Conservation (phyloP, 1,140 invertebrate species). For the Saxidomus purpurata region DNA sequence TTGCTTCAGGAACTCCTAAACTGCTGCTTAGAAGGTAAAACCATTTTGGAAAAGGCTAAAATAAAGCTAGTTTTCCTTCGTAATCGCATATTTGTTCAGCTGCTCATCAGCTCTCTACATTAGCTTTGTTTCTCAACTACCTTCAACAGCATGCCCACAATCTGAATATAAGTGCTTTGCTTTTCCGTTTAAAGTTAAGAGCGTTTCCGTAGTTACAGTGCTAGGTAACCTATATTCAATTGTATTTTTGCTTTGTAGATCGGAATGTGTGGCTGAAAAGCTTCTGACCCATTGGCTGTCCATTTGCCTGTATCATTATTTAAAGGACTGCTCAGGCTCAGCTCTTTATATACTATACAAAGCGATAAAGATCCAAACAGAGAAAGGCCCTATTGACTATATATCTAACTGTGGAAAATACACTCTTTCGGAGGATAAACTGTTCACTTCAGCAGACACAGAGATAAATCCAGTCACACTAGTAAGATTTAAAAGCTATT, state of each 20-base stretch:
- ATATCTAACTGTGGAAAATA: conserved; percentile 99
- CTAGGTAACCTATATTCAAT: too few species aligned
- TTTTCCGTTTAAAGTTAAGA: too few species aligned
- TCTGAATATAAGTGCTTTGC: too few species aligned
- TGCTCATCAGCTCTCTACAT: too few species aligned
- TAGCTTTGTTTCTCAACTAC: too few species aligned
- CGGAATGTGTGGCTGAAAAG: conserved; percentile 57
- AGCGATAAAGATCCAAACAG: conserved; percentile 99
- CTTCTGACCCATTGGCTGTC: conserved; percentile 61
- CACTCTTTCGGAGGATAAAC: conserved; percentile 99
- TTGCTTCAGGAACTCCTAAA: conserved; percentile 46
- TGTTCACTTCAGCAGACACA: conserved; percentile 93
- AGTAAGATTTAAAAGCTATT: too few species aligned
- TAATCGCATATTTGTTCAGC: too few species aligned
- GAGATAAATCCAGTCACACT: conserved; percentile 98
- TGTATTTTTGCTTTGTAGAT: too few species aligned
- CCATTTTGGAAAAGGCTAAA: too few species aligned
- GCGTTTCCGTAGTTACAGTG: too few species aligned
- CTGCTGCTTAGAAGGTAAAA: conserved; percentile 53
- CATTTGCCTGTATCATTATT: conserved; percentile 44
- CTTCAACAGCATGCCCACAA: too few species aligned
- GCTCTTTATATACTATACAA: conserved; percentile 98
- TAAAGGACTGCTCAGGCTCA: conserved; percentile 92
- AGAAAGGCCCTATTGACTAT: conserved; percentile 99
- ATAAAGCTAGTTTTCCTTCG: too few species aligned